Base-by-base conservation (phyloP, 2,797 vertebrate species). In the Enteromius treurensis region DNA sequence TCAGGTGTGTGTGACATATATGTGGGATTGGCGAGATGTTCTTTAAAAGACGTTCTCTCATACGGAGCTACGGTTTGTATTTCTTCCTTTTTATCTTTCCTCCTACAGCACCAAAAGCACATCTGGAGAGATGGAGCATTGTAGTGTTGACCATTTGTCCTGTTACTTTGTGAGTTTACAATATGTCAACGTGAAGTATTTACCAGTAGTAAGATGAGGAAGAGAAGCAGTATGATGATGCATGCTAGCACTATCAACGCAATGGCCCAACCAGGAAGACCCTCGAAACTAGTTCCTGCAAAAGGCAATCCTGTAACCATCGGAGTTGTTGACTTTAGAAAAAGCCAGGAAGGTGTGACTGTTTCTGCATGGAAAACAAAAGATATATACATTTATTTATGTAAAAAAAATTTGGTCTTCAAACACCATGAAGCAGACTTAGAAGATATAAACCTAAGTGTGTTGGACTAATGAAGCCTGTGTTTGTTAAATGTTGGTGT, bases 171-270 rank as follows among this genome's bases (percentile, higher is more conserved):
- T 29, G 49, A 55, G 8, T 32, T 29, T 29, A 71, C 29, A 6
- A 32, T 26, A 42, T 32, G 17, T 37, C 37, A 40, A 4, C 10
- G 2, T 29, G 21, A 23, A 21, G 53, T 2, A 58, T 92, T 91
- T 75, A 94, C 93, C 91, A 92, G 80, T 62, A 91, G 77, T 64
- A 92, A 87, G 32, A 93, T 85, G 82, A 93, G 87, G 76, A 94
- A 77, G 34, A 93, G 88, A 19, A 94, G 85, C 32, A 94, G 58
- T 70, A 93, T 82, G 79, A 90, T 90, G 74, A 85, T 42, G 60
- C 90, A 69, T 0, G 89, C 89, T 73, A 93, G 83, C 19, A 92
- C 91, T 19, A 94, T 85, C 11, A 94, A 88, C 37, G 91, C 92
- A 37, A 93, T 92, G 21, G 67, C 92, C 92, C 92, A 93, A 40